These are phyloP conservation scores for Eupithecia insigniata DNA, from an alignment of 2,888 invertebrate genomes.

Conservation along the genomic window DNA sequence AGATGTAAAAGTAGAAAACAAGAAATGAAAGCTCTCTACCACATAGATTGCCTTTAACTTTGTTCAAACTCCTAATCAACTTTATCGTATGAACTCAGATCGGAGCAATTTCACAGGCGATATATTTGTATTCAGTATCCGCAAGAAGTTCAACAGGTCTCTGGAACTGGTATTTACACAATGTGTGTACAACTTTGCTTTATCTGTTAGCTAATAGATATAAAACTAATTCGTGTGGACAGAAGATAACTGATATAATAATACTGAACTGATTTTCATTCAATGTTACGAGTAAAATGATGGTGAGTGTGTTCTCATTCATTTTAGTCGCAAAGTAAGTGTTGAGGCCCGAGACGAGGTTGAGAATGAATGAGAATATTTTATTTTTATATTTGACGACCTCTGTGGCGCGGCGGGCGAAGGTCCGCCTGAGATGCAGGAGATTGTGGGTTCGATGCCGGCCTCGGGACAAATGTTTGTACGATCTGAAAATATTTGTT, in stretches of 20 bases:
- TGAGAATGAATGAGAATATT: too few relatives aligned
- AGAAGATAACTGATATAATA: background rate
- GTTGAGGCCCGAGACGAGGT: too few relatives aligned
- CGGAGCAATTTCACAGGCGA: constrained; percentile 7
- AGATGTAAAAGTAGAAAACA: background rate
- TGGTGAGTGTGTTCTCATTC: too few relatives aligned
- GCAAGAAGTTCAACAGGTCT: constrained; percentile 16
- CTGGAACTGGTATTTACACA: constrained; percentile 5
- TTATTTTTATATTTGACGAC: too few relatives aligned
- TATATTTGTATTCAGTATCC: constrained; percentile 3
- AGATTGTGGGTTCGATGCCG: too few relatives aligned
- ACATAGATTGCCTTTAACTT: background rate
- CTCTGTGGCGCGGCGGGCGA: too few relatives aligned
- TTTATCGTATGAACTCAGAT: constrained; percentile 7
- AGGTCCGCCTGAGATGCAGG: too few relatives aligned
- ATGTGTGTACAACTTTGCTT: background rate
- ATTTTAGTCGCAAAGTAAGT: too few relatives aligned
- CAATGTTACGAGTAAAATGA: background rate
- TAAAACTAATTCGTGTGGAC: background rate
- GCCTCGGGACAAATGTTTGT: too few relatives aligned
- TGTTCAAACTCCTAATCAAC: constrained; percentile 9
- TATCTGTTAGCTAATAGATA: background rate
- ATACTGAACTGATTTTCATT: background rate
- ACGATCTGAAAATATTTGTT: too few relatives aligned
- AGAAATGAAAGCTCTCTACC: constrained; percentile 6